Evolutionary conservation across 1,140 invertebrate genomes (phyloP).

Genomic region (Vanessa atalanta): DNA sequence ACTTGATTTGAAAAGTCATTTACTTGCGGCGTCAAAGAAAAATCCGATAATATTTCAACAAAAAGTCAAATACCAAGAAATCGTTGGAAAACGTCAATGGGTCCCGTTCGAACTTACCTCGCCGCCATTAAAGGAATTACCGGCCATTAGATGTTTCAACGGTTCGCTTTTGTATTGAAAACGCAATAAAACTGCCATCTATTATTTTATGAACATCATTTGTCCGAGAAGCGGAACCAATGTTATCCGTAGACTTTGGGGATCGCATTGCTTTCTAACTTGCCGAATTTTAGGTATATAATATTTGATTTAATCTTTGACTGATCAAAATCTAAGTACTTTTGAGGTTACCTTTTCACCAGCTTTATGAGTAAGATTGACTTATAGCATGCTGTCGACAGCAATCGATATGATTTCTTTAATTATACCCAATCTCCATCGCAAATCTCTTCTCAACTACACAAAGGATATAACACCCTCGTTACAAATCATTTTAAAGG

Average conservation of each 20-base stretch:
- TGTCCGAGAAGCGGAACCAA: slow-evolving; percentile 32
- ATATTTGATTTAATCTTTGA: too few relatives aligned
- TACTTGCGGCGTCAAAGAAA: neutral
- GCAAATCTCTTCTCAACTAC: too few relatives aligned
- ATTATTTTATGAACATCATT: slow-evolving; percentile 44
- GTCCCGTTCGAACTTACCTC: slow-evolving; percentile 10
- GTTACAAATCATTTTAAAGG: too few relatives aligned
- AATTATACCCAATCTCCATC: too few relatives aligned
- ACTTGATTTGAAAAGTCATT: neutral
- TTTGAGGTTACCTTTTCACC: too few relatives aligned
- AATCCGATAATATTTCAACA: slow-evolving; percentile 16
- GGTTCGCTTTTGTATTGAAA: slow-evolving; percentile 47
- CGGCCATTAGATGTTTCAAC: slow-evolving; percentile 42
- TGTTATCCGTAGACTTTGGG: slow-evolving; percentile 30
- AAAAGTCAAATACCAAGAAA: slow-evolving; percentile 29
- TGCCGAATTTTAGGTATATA: too few relatives aligned
- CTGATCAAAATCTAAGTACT: too few relatives aligned
- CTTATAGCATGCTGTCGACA: too few relatives aligned
- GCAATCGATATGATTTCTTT: too few relatives aligned
- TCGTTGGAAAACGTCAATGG: slow-evolving; percentile 24
- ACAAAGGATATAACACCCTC: too few relatives aligned
- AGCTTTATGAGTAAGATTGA: too few relatives aligned
- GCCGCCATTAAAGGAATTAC: slow-evolving; percentile 44
- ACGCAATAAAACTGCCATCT: slow-evolving; percentile 44
- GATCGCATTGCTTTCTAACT: too few relatives aligned